These are phyloP conservation scores for Spermophilus dauricus DNA, from an alignment of 2,113 vertebrate species.

Conservation along the genomic window DNA sequence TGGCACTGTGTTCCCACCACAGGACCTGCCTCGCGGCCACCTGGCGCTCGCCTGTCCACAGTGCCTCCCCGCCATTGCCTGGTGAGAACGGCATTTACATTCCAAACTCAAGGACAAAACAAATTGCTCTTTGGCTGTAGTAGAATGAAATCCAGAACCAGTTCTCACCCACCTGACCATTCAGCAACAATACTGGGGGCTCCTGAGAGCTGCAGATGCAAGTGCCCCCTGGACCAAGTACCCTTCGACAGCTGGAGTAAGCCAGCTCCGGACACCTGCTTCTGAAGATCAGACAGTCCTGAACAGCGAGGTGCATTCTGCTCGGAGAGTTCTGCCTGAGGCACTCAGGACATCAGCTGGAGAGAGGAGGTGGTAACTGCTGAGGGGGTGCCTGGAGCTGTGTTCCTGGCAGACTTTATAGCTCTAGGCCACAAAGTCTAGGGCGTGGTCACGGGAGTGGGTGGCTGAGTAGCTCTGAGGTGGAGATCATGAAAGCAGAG, in stretches of 20 bases:
- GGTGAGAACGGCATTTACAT: too few relatives aligned
- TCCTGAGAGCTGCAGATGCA: neutral
- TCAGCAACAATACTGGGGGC: too few relatives aligned
- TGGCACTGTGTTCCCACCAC: neutral
- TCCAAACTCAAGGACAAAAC: neutral
- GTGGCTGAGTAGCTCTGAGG: neutral
- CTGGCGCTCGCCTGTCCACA: accelerated
- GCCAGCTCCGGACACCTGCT: too few relatives aligned
- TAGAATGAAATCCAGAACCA: neutral
- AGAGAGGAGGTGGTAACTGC: neutral
- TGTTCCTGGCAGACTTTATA: too few relatives aligned
- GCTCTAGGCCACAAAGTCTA: neutral
- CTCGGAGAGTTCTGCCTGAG: too few relatives aligned
- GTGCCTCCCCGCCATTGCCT: neutral
- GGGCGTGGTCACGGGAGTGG: neutral
- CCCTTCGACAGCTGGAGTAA: too few relatives aligned
- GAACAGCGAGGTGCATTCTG: too few relatives aligned
- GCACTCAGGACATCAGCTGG: too few relatives aligned
- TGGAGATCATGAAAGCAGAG: neutral
- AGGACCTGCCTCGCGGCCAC: neutral
- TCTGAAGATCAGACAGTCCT: neutral
- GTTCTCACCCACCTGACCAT: neutral
- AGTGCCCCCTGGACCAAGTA: too few relatives aligned
- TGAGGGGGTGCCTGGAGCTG: accelerated
- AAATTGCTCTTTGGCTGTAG: neutral